These are phyloP conservation scores for Melanaphis sacchari DNA, from an alignment of 1,140 invertebrate species.

Conservation along the genomic window DNA sequence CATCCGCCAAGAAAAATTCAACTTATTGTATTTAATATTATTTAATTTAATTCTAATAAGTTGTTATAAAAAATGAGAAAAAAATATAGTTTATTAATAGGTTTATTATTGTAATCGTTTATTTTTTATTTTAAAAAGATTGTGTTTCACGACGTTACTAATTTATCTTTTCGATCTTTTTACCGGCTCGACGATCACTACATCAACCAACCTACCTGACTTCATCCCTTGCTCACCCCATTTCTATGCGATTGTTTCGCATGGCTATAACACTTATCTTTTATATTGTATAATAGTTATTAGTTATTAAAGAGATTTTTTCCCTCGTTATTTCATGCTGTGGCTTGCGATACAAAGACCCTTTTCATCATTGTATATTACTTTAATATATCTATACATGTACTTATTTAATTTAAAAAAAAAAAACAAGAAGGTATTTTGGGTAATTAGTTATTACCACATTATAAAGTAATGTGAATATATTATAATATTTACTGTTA, in stretches of 20 bases:
- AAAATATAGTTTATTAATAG: not conserved
- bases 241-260: conserved; percentile 28
- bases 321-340: not conserved
- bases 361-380: not conserved
- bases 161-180: conserved; percentile 43
- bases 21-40: not conserved
- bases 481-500: not conserved
- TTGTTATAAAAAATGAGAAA: not conserved
- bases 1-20: not conserved
- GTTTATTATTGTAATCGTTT: conserved; percentile 33
- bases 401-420: conserved; percentile 20
- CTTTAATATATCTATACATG: not conserved
- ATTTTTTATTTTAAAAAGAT: not conserved
- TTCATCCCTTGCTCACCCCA: conserved; percentile 34
- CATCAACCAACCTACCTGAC: not conserved
- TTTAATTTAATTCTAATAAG: not conserved
- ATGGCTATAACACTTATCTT: not conserved
- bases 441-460: not conserved
- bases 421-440: not conserved
- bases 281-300: not conserved
- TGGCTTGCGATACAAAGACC: not conserved
- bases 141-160: not conserved
- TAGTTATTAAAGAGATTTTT: conserved; percentile 18
- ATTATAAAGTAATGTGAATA: not conserved
- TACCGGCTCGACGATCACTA: not conserved